Evolutionary conservation across 1,140 invertebrate genomes (phyloP).

Genomic region (Euura lappo): DNA sequence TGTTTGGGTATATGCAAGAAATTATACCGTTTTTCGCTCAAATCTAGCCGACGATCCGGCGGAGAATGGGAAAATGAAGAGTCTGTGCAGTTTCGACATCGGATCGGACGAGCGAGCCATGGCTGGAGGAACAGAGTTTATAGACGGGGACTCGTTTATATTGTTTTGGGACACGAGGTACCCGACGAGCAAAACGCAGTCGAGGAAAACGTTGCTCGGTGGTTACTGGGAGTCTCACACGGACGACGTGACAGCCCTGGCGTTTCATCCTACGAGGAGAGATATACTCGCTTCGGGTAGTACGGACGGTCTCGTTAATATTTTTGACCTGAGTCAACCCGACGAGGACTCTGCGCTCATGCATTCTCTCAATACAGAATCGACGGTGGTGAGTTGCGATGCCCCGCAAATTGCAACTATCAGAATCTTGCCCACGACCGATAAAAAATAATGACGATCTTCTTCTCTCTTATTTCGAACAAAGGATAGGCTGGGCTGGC

Average conservation of each 20-base stretch:
- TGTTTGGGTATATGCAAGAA: too few species aligned
- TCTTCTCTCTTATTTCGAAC: slow-evolving; percentile 21
- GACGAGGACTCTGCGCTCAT: slow-evolving; percentile 83
- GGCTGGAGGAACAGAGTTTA: slow-evolving; percentile 77
- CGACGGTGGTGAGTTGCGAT: slow-evolving; percentile 69
- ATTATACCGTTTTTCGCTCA: too few species aligned
- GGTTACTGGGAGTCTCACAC: slow-evolving; percentile 87
- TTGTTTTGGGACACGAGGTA: slow-evolving; percentile 83
- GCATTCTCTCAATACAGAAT: slow-evolving; percentile 83
- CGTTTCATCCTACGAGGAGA: slow-evolving; percentile 77
- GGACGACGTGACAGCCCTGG: slow-evolving; percentile 81
- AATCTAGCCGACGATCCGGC: slow-evolving; percentile 54
- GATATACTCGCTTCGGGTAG: slow-evolving; percentile 77
- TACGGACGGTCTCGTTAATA: slow-evolving; percentile 85
- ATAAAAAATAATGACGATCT: too few species aligned
- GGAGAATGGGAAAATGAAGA: slow-evolving; percentile 55
- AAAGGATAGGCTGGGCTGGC: slow-evolving; percentile 55
- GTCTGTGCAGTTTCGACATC: slow-evolving; percentile 77
- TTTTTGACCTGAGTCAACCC: slow-evolving; percentile 78
- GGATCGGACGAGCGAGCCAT: slow-evolving; percentile 75
- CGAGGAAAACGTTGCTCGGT: slow-evolving; percentile 70
- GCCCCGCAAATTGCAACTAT: not conserved
- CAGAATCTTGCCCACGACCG: not conserved
- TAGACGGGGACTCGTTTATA: slow-evolving; percentile 74
- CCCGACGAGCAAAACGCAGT: slow-evolving; percentile 42